Percentiles rank a stretch among this genome's conserved stretches.
These are phyloP conservation scores for Seriola rivoliana DNA, from an alignment of 2,113 vertebrate species.

Conservation along the genomic window DNA sequence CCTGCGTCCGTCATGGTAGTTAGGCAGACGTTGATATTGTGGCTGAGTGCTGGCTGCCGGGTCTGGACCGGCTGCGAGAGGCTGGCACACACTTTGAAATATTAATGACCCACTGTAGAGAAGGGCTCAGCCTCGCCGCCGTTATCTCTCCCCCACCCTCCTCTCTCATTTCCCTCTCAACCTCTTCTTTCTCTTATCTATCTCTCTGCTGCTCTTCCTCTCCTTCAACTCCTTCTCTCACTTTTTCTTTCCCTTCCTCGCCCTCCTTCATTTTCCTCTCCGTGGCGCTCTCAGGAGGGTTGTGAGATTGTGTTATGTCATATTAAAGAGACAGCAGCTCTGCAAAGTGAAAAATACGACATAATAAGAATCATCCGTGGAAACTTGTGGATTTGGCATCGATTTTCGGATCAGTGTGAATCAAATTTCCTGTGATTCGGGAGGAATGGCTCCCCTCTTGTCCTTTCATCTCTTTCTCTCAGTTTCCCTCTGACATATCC, in stretches of 20 bases:
- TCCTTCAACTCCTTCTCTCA: background rate
- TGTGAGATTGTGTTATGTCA: slow-evolving; percentile 39
- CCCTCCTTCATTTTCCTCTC: background rate
- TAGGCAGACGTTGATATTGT: background rate
- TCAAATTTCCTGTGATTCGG: slow-evolving; percentile 20
- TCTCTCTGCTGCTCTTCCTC: slow-evolving; percentile 6
- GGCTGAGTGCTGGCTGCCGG: slow-evolving; percentile 17
- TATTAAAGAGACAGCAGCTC: slow-evolving; percentile 51
- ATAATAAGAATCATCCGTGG: slow-evolving; percentile 22
- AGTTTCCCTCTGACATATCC: slow-evolving; percentile 18
- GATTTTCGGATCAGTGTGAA: slow-evolving; percentile 34
- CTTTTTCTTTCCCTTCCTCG: background rate
- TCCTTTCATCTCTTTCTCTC: slow-evolving; percentile 13
- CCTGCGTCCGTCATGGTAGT: slow-evolving; percentile 3
- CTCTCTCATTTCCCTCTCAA: background rate
- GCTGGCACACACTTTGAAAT: slow-evolving; percentile 63
- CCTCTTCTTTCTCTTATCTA: slow-evolving; percentile 10
- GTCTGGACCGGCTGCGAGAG: background rate
- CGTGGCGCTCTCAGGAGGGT: slow-evolving; percentile 10
- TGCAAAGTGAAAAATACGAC: slow-evolving; percentile 35
- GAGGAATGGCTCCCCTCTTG: background rate
- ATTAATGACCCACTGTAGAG: slow-evolving; percentile 69
- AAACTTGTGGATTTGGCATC: slow-evolving; percentile 23
- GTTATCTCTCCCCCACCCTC: background rate
- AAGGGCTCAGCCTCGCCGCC: slow-evolving; percentile 36